Evolutionary conservation across 1,140 invertebrate species (phyloP), one percentile per base, ranked within the genome.

Genomic region (Drosophila pandora): DNA sequence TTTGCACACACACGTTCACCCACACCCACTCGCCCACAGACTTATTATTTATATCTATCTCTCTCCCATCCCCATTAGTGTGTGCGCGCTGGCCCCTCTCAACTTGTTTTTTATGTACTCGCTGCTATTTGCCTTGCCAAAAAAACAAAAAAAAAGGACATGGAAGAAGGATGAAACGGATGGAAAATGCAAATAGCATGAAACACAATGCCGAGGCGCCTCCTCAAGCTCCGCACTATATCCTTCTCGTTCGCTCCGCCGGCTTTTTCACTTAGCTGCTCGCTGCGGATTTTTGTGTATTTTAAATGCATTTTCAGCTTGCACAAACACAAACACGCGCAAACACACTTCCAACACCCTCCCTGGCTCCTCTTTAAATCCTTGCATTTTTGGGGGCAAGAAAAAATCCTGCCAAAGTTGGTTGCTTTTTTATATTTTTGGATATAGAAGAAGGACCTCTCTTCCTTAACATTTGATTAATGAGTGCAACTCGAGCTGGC

Each of bases 271-370:
- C 82, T 85, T 88, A 87, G 74, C 83, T 87, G 55, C 54, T 82
- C 69, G 58, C 53, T 61, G 78, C 59, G 83, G 83, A 85, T 87
- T 85, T 85, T 82, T 87, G 82, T 85, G 72, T 85, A 81, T 85
- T 85, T 85, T 87, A 87, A 85, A 85, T 85, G 82, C 83, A 88
- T 87, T 87, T 85, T 87, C 83, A 81, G 73, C 82, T 78, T 71
- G 69, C 61, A 73, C 62, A 76, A 58, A 73, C 69, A 76, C 62
- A 76, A 55, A 64, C 62, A 61, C 63, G 53, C 48, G 22, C 60
- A 41, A 23, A 59, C 57, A 69, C 30, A 25, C 54, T 17, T 37
- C 34, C 30, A 25, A 43, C 45, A 12, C 17, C 34, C 21, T 10
- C 21, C 23, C 50, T 10, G 6, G 0, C 7, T n/a, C 7, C 43